These are phyloP conservation scores for Drosophila pegasa DNA, from an alignment of 2,888 invertebrate species.

Conservation along the genomic window DNA sequence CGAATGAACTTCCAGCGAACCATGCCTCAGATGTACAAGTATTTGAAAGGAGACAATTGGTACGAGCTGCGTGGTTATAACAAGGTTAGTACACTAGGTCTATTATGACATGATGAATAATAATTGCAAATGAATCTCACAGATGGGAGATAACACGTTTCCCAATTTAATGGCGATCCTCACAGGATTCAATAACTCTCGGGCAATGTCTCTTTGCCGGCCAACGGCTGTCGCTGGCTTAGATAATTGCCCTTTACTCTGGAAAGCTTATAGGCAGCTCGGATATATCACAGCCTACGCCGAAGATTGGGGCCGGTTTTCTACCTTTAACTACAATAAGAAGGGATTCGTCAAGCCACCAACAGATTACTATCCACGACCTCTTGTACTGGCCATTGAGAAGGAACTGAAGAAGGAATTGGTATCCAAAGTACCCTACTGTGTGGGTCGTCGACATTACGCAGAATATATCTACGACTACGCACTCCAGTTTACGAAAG, in stretches of 20 bases:
- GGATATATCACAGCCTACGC: constrained; percentile 92
- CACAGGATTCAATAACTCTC: constrained; percentile 87
- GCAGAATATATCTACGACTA: constrained; percentile 89
- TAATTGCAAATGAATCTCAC: neutral
- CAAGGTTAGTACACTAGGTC: constrained; percentile 83
- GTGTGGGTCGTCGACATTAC: constrained; percentile 87
- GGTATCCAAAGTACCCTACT: constrained; percentile 86
- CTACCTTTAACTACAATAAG: constrained; percentile 89
- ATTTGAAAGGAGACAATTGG: constrained; percentile 88
- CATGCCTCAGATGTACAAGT: constrained; percentile 89
- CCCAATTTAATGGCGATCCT: constrained; percentile 94
- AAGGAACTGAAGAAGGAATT: constrained; percentile 85
- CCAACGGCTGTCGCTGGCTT: constrained; percentile 86
- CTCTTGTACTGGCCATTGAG: constrained; percentile 89
- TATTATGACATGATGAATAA: no score
- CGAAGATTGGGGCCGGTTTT: constrained; percentile 89
- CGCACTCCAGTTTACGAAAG: constrained; percentile 88
- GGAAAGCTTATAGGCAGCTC: constrained; percentile 89
- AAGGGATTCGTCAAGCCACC: constrained; percentile 90
- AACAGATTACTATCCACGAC: constrained; percentile 92
- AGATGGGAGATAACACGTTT: constrained; percentile 94
- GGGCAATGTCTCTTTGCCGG: constrained; percentile 85
- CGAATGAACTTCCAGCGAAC: constrained; percentile 90
- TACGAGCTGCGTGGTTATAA: constrained; percentile 90
- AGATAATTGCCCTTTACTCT: constrained; percentile 90